Evolutionary conservation across 2,113 vertebrate genomes (phyloP).

Genomic region (Nannospalax galili): DNA sequence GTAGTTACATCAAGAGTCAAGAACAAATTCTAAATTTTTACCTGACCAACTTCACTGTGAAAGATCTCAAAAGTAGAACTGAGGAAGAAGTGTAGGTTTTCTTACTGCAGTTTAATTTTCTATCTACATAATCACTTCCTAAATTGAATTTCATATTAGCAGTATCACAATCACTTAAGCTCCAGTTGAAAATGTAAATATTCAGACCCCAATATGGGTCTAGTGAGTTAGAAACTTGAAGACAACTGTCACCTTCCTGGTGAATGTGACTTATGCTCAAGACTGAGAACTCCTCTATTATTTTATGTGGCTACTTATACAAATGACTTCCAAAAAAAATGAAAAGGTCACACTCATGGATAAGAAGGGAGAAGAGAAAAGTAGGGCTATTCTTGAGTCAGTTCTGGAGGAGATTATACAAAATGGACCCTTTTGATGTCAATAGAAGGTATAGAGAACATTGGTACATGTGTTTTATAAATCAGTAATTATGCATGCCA

Average conservation of each 20-base stretch:
- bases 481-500: not conserved
- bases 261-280: not conserved
- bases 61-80: not conserved
- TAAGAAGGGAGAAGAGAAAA: not conserved
- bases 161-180: not conserved
- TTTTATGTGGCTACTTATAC: not conserved
- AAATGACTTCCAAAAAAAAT: not conserved
- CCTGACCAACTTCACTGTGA: not conserved
- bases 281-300: not conserved
- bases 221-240: not conserved
- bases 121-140: not conserved
- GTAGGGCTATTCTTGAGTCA: conserved; percentile 15
- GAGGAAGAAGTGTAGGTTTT: not conserved
- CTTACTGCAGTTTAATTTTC: not conserved
- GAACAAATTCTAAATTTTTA: not conserved
- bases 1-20: not conserved
- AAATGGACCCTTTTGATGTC: not conserved
- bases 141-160: not conserved
- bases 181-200: not conserved
- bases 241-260: not conserved
- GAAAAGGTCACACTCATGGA: not conserved
- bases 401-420: conserved; percentile 15
- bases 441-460: conserved; percentile 11
- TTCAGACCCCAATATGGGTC: not conserved
- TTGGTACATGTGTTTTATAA: conserved; percentile 17